Percentiles rank a stretch among this genome's conserved stretches.
Conservation (phyloP, 1,140 invertebrate species). For the Sycobia sp. region DNA sequence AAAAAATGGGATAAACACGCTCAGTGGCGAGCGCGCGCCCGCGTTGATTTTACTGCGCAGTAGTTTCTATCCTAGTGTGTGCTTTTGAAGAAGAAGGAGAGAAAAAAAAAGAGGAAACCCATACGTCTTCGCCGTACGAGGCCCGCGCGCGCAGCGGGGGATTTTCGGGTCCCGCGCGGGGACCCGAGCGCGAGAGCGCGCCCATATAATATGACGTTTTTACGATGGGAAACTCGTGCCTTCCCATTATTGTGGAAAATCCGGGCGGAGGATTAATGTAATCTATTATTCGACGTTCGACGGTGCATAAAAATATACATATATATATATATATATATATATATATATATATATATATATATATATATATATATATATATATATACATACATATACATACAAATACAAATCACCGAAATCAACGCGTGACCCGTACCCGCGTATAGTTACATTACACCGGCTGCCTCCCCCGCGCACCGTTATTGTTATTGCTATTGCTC, state of each 20-base stretch:
- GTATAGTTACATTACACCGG: no score
- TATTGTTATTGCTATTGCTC: no score
- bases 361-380: no score
- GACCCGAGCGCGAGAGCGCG: not conserved
- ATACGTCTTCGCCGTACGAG: slow-evolving; percentile 12
- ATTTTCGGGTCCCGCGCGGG: not conserved
- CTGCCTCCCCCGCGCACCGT: no score
- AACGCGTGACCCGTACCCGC: no score
- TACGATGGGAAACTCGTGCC: slow-evolving; percentile 23
- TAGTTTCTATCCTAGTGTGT: slow-evolving; percentile 1
- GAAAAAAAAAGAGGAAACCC: no score
- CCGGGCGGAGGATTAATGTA: not conserved
- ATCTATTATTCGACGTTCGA: slow-evolving; percentile 6
- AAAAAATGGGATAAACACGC: slow-evolving; percentile 36
- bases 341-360: no score
- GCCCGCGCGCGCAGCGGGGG: not conserved
- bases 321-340: no score
- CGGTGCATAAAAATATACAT: no score
- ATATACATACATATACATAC: no score
- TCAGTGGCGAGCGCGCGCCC: not conserved
- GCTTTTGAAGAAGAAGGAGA: no score
- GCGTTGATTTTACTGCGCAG: slow-evolving; percentile 14
- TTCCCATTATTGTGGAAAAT: slow-evolving; percentile 2
- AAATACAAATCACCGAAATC: no score
- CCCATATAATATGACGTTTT: slow-evolving; percentile 17